These are phyloP conservation scores for Monopterus albus DNA, from an alignment of 2,113 vertebrate species.

Conservation along the genomic window DNA sequence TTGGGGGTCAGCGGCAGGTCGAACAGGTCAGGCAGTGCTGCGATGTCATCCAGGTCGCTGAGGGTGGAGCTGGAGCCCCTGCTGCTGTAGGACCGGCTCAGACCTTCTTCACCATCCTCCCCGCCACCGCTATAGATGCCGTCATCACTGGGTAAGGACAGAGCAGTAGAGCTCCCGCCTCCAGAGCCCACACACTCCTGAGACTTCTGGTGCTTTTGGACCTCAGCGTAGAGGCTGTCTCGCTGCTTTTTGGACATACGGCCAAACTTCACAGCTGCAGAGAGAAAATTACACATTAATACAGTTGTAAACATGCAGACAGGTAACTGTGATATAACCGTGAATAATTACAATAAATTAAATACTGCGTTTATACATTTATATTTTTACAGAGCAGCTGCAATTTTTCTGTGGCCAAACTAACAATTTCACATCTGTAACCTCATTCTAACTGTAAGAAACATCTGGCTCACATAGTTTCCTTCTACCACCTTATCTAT, in stretches of 20 bases:
- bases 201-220: constrained; percentile 92
- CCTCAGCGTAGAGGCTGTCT: constrained; percentile 92
- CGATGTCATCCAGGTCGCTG: constrained; percentile 91
- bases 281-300: constrained; percentile 5
- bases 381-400: too few relatives aligned
- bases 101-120: constrained; percentile 59
- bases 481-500: constrained; percentile 3
- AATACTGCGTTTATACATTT: too few relatives aligned
- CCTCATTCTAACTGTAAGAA: neutral
- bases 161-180: constrained; percentile 80
- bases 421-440: neutral
- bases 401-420: neutral
- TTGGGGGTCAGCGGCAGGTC: constrained; percentile 91
- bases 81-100: constrained; percentile 87
- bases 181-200: constrained; percentile 80
- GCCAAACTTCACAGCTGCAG: constrained; percentile 91
- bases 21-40: constrained; percentile 87
- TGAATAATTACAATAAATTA: too few relatives aligned
- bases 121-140: constrained; percentile 67
- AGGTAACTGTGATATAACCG: too few relatives aligned
- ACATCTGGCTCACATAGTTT: neutral
- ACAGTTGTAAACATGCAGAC: too few relatives aligned
- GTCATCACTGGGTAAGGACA: constrained; percentile 83
- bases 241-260: constrained; percentile 96
- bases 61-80: constrained; percentile 86